Conservation (phyloP, 2,113 vertebrate species). For the Thalassoma bifasciatum region DNA sequence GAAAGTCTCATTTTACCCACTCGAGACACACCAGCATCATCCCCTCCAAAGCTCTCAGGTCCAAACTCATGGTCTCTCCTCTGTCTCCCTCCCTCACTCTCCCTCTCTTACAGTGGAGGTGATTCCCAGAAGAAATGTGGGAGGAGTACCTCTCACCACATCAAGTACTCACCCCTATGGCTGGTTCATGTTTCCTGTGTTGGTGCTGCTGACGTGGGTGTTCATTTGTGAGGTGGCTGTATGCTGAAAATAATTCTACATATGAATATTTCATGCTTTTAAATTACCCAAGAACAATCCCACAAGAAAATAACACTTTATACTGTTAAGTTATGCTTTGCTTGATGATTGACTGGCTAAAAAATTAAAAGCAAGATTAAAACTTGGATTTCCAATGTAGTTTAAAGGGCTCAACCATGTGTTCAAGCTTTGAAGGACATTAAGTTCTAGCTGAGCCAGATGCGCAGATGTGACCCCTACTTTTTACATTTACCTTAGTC, state of each 20-base stretch:
- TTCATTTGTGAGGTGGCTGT: constrained; percentile 14
- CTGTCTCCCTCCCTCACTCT: too few relatives aligned
- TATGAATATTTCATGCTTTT: not conserved
- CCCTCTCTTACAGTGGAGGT: not conserved
- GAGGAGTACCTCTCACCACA: constrained; percentile 14
- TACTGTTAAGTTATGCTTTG: not conserved
- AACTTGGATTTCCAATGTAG: not conserved
- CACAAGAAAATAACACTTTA: not conserved
- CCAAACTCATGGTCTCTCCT: not conserved
- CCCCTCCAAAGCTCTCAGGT: constrained; percentile 1
- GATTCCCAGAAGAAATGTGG: constrained; percentile 13
- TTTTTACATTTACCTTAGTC: too few relatives aligned
- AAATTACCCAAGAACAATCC: not conserved
- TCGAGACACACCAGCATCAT: constrained; percentile 34
- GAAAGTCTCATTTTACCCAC: constrained; percentile 31
- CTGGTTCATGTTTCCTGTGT: constrained; percentile 24
- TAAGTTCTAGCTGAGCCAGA: too few relatives aligned
- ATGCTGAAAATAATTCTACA: constrained; percentile 8
- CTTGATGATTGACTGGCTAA: not conserved
- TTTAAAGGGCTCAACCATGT: not conserved
- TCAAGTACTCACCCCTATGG: not conserved
- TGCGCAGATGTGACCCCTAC: too few relatives aligned
- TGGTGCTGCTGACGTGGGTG: constrained; percentile 16
- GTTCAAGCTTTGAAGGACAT: not conserved
- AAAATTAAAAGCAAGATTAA: not conserved